phyloP scores from a whole-genome alignment of 2,888 invertebrate genomes.

The Campoplex nolae region DNA sequence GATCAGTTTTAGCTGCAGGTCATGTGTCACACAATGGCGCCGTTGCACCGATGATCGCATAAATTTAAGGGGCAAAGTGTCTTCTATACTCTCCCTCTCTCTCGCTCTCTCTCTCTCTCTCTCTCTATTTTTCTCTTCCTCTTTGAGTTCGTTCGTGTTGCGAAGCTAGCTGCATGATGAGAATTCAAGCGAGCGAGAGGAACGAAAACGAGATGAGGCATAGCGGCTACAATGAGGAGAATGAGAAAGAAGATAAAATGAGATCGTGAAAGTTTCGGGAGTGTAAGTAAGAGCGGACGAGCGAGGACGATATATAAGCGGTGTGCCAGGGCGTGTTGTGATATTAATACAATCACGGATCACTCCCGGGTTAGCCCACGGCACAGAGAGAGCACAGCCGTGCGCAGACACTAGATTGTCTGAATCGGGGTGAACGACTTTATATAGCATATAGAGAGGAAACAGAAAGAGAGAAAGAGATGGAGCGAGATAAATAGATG shows the following conservation, averaged over 20 bases:
- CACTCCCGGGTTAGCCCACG: slow-evolving; percentile 83
- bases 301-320: slow-evolving; percentile 76
- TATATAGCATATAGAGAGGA: slow-evolving; percentile 79
- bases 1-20: slow-evolving; percentile 66
- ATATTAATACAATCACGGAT: slow-evolving; percentile 85
- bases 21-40: slow-evolving; percentile 67
- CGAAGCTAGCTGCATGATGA: slow-evolving; percentile 28
- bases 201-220: slow-evolving; percentile 63
- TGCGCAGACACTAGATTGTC: slow-evolving; percentile 84
- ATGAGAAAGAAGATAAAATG: slow-evolving; percentile 56
- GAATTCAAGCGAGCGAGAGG: slow-evolving; percentile 58
- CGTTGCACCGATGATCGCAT: slow-evolving; percentile 79
- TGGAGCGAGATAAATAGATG: slow-evolving; percentile 45
- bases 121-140: slow-evolving; percentile 37
- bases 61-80: slow-evolving; percentile 73
- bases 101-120: slow-evolving; percentile 57
- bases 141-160: slow-evolving; percentile 45
- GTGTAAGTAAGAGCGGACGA: slow-evolving; percentile 63
- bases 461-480: slow-evolving; percentile 32
- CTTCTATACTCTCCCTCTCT: slow-evolving; percentile 51
- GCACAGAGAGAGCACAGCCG: slow-evolving; percentile 74
- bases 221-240: slow-evolving; percentile 46
- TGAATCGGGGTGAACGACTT: slow-evolving; percentile 85
- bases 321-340: slow-evolving; percentile 83
- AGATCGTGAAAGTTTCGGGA: slow-evolving; percentile 55